Conservation (phyloP, 2,113 vertebrate species). For the Brachionichthys hirsutus region DNA sequence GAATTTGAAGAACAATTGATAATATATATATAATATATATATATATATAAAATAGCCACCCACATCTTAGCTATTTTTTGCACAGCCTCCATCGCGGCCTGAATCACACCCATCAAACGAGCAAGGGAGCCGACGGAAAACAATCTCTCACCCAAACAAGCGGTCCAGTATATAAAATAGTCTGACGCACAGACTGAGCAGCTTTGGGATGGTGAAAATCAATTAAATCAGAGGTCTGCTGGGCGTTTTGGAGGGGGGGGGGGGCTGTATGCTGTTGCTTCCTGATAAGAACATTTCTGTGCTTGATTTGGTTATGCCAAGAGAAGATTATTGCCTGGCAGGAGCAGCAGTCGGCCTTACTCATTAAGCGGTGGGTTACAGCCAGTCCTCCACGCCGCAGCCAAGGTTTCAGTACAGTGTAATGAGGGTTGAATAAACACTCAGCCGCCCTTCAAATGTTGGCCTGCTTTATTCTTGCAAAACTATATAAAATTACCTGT, state of each 20-base stretch:
- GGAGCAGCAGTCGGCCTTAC: conserved; percentile 63
- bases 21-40: neutral
- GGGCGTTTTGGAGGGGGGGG: conserved; percentile 55
- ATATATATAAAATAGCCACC: neutral
- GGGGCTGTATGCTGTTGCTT: conserved; percentile 64
- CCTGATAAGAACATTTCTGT: conserved; percentile 76
- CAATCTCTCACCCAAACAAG: conserved; percentile 42
- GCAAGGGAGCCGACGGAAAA: conserved; percentile 16
- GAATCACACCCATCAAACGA: conserved; percentile 49
- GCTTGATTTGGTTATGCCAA: conserved; percentile 73
- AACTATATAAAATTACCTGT: conserved; percentile 42
- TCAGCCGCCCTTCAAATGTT: conserved; percentile 39
- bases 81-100: conserved; percentile 17
- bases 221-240: conserved; percentile 63
- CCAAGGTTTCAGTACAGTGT: conserved; percentile 69
- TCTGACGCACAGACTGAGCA: conserved; percentile 52
- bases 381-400: conserved; percentile 69
- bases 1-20: conserved; percentile 5
- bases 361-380: conserved; percentile 72
- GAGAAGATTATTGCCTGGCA: conserved; percentile 75
- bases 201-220: conserved; percentile 66
- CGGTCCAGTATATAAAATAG: conserved; percentile 62
- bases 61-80: conserved; percentile 25
- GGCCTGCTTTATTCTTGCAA: conserved; percentile 47
- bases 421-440: conserved; percentile 57